Base-by-base conservation (phyloP, 2,888 invertebrate genomes). In the Cryptosula pallasiana region DNA sequence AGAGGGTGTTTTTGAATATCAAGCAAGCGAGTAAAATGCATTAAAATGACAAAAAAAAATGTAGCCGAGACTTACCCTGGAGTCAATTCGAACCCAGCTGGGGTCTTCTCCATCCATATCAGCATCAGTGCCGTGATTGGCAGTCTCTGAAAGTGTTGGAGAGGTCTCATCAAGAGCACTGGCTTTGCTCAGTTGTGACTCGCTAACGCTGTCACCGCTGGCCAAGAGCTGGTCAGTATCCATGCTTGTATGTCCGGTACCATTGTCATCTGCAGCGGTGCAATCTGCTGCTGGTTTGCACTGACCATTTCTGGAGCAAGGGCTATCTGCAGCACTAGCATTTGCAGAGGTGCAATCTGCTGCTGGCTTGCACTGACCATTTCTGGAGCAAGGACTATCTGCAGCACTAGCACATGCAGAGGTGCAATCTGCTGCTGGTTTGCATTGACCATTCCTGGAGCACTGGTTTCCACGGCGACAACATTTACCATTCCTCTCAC, bases 61-160 rank as follows among this genome's bases (percentile, higher is more conserved):
- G n/a, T n/a, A n/a, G n/a, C n/a, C n/a, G n/a, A n/a, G n/a, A n/a
- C n/a, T 63, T 32, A 63, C 63, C 63, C 32, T 63, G 5, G 20
- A 27, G 5, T 63, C 63, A 27, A 63, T 34, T 32, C 27, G 25
- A 1, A 63, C 27, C 63, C 63, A 63, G 63, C 63, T 63, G 27
- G 63, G 29, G 34, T 63, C 63, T 27, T 63, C 63, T 25, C 63
- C 63, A 13, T 34, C 63, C 34, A 34, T 63, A 27, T 63, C 63
- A 32, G 16, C 27, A 63, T 63, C 63, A 16, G 13, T 32, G 16
- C 32, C 63, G 13, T 29, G 3, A 9, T 13, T 63, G 9, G 16
- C 9, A 32, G 5, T 63, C 32, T 32, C 27, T 63, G 63, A 27
- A 29, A 29, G 29, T 27, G 13, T n/a, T 32, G 3, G 16, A 5